Evolutionary conservation across 2,113 vertebrate genomes (phyloP).

Genomic region (Tenrec ecaudatus): DNA sequence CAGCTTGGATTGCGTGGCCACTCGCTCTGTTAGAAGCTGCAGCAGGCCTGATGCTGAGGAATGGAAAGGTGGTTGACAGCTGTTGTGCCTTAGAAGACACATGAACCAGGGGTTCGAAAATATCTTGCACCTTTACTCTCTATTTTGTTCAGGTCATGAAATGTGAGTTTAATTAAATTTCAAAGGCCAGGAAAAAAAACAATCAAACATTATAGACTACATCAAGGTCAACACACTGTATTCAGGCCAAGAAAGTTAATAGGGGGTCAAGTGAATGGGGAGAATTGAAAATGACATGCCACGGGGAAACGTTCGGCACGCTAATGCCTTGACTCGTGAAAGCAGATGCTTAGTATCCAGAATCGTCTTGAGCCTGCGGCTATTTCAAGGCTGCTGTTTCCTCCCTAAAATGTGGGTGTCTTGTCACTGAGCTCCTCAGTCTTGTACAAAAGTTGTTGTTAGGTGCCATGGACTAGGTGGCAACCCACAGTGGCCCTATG

Average conservation of each 20-base stretch:
- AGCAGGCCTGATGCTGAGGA: background rate
- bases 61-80: background rate
- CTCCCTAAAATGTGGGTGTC: slow-evolving; percentile 12
- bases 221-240: slow-evolving; percentile 11
- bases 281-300: slow-evolving; percentile 42
- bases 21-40: background rate
- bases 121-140: background rate
- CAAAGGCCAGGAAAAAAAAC: slow-evolving; percentile 11
- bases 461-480: too few species aligned
- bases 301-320: background rate
- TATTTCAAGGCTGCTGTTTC: slow-evolving; percentile 21
- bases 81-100: background rate
- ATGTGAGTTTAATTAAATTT: slow-evolving; percentile 46
- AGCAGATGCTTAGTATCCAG: slow-evolving; percentile 26
- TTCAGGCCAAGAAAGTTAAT: slow-evolving; percentile 16
- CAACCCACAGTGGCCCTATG: too few species aligned
- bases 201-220: slow-evolving; percentile 21
- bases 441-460: background rate
- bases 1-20: background rate
- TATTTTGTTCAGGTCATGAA: background rate
- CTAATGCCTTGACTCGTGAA: slow-evolving; percentile 28
- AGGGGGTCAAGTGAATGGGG: background rate
- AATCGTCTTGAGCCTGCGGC: background rate
- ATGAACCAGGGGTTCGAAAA: slow-evolving; percentile 14
- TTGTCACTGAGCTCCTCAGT: slow-evolving; percentile 9